Percentiles rank a stretch among this genome's conserved stretches.
phyloP scores from a whole-genome alignment of 2,113 vertebrate genomes.

The Triplophysa siluroides region DNA sequence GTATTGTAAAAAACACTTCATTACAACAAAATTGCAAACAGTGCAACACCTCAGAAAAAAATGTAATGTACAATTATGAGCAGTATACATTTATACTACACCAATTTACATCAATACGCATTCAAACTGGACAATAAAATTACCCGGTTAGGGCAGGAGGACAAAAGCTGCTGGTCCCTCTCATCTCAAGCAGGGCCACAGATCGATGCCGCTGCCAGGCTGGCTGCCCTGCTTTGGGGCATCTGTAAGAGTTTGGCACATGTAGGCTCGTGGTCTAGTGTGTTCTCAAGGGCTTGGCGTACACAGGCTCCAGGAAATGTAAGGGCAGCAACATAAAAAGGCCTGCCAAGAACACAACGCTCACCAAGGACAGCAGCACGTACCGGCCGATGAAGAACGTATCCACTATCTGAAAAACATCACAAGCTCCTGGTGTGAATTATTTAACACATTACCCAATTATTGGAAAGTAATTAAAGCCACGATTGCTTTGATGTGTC shows the following conservation, averaged over 20 bases:
- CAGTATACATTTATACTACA: background rate
- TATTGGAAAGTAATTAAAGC: constrained; percentile 20
- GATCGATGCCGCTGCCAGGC: constrained; percentile 48
- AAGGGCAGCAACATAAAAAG: constrained; percentile 83
- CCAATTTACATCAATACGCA: background rate
- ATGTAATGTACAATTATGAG: background rate
- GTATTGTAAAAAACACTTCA: background rate
- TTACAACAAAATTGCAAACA: constrained; percentile 1
- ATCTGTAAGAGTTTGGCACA: constrained; percentile 28
- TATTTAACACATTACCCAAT: constrained; percentile 7
- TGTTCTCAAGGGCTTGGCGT: constrained; percentile 79
- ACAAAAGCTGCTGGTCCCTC: constrained; percentile 37
- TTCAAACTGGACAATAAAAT: background rate
- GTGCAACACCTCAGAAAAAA: background rate
- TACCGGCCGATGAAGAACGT: constrained; percentile 87
- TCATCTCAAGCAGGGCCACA: constrained; percentile 51
- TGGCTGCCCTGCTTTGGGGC: constrained; percentile 34
- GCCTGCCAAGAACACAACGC: constrained; percentile 72
- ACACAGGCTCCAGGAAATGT: constrained; percentile 83
- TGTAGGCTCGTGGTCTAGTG: constrained; percentile 55
- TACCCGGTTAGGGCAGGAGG: constrained; percentile 7
- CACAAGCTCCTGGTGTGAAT: background rate
- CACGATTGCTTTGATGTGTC: constrained; percentile 8
- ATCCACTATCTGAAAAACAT: constrained; percentile 81
- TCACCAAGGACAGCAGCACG: constrained; percentile 76